phyloP scores from a whole-genome alignment of 2,888 invertebrate genomes.

The Sialis lutaria region DNA sequence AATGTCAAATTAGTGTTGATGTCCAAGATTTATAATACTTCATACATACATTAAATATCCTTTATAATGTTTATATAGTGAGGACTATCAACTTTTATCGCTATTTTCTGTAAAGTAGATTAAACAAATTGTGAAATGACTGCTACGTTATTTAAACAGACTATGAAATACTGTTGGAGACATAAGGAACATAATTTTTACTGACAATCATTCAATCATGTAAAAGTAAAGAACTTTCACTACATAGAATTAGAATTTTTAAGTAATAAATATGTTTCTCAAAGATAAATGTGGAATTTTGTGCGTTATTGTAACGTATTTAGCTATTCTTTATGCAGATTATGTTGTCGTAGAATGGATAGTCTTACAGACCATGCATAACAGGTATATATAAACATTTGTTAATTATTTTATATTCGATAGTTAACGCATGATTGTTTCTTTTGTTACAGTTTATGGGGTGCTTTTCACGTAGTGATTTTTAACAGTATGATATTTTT shows the following conservation, averaged over 20 bases:
- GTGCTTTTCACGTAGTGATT: conserved; percentile 56
- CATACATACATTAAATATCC: too few species aligned
- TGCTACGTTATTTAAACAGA: too few species aligned
- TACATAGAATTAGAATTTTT: too few species aligned
- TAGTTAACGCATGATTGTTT: neutral
- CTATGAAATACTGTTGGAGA: too few species aligned
- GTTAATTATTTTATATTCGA: neutral
- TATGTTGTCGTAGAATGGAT: conserved; percentile 76
- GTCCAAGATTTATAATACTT: too few species aligned
- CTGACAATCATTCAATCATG: neutral
- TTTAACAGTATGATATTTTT: conserved; percentile 67
- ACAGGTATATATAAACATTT: conserved; percentile 37
- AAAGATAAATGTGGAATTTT: conserved; percentile 72
- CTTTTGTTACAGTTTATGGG: conserved; percentile 51
- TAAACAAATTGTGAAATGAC: too few species aligned
- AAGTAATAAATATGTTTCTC: conserved; percentile 37
- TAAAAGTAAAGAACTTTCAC: too few species aligned
- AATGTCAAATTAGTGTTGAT: too few species aligned
- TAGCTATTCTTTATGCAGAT: conserved; percentile 69
- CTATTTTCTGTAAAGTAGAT: too few species aligned
- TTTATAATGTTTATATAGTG: too few species aligned
- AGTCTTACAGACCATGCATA: conserved; percentile 60
- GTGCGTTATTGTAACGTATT: conserved; percentile 64
- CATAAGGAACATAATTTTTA: neutral
- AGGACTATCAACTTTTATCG: too few species aligned